These are phyloP conservation scores for Ochotona curzoniae DNA, from an alignment of 2,113 vertebrate genomes.

Conservation along the genomic window DNA sequence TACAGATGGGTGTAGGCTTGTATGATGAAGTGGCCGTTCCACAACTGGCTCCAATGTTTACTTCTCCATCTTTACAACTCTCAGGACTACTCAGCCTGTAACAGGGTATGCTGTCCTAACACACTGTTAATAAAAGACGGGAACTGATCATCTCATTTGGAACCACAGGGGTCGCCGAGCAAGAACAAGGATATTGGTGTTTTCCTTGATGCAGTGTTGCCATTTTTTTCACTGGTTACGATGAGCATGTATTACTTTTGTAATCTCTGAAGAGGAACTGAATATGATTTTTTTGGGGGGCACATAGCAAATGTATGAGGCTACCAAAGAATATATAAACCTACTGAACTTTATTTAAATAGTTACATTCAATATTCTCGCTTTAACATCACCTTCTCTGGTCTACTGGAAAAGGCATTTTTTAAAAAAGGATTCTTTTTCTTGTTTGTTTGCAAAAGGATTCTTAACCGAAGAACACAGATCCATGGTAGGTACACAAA, in stretches of 20 bases:
- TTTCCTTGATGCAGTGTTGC: neutral
- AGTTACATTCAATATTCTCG: neutral
- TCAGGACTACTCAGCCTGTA: neutral
- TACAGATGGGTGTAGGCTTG: too few species aligned
- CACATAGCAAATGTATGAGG: neutral
- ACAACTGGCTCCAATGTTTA: neutral
- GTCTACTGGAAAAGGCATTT: neutral
- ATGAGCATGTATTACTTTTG: neutral
- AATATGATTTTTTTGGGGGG: neutral
- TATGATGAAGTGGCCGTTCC: neutral
- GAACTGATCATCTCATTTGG: neutral
- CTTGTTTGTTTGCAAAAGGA: neutral
- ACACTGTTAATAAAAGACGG: neutral
- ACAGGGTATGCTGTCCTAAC: neutral
- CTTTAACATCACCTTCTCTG: neutral
- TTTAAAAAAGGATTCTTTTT: neutral
- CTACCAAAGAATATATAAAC: neutral
- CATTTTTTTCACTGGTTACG: slow-evolving; percentile 2
- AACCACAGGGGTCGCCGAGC: neutral
- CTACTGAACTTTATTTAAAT: neutral
- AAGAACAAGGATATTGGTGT: neutral
- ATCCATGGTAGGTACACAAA: neutral
- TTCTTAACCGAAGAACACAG: neutral
- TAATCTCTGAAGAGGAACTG: neutral
- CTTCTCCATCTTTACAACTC: neutral